Evolutionary conservation across 2,888 invertebrate species (phyloP).

Genomic region (Hypolimnas misippus): DNA sequence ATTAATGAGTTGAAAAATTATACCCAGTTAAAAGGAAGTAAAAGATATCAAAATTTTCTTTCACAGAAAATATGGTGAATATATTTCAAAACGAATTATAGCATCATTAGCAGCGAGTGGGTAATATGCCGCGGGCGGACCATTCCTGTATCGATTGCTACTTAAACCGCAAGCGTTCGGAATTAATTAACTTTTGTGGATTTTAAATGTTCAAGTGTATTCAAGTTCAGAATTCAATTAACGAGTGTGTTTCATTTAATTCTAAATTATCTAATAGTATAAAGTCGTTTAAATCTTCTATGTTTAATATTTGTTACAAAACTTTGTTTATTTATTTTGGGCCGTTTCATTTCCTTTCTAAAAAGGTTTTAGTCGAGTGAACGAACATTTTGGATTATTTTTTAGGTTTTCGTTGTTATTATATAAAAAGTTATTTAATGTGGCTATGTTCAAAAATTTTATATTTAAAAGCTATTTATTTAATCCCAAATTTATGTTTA

Average conservation of each 20-base stretch:
- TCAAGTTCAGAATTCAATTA: slow-evolving; percentile 65
- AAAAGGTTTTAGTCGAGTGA: too few relatives aligned
- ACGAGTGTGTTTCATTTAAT: slow-evolving; percentile 43
- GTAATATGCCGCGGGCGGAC: slow-evolving; percentile 27
- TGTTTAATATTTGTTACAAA: background rate
- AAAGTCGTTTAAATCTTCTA: slow-evolving; percentile 41
- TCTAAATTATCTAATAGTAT: slow-evolving; percentile 15
- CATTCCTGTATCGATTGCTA: slow-evolving; percentile 37
- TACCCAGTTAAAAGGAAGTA: too few relatives aligned
- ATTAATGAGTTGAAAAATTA: background rate
- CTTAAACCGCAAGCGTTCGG: slow-evolving; percentile 47
- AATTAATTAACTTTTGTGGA: slow-evolving; percentile 67
- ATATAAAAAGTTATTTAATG: too few relatives aligned
- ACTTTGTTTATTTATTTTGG: background rate
- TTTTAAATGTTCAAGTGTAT: slow-evolving; percentile 57
- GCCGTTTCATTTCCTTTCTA: background rate
- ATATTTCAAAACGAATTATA: slow-evolving; percentile 28
- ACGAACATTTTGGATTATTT: too few relatives aligned
- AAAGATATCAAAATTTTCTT: background rate
- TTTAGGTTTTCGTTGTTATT: too few relatives aligned
- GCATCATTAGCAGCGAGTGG: slow-evolving; percentile 33
- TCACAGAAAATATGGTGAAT: slow-evolving; percentile 10
- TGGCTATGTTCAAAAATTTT: too few relatives aligned
- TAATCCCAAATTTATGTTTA: background rate
- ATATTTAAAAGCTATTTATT: background rate